Evolutionary conservation across 1,140 invertebrate species (phyloP), one percentile per base, ranked within the genome.

Genomic region (Drosophila equinoxialis): DNA sequence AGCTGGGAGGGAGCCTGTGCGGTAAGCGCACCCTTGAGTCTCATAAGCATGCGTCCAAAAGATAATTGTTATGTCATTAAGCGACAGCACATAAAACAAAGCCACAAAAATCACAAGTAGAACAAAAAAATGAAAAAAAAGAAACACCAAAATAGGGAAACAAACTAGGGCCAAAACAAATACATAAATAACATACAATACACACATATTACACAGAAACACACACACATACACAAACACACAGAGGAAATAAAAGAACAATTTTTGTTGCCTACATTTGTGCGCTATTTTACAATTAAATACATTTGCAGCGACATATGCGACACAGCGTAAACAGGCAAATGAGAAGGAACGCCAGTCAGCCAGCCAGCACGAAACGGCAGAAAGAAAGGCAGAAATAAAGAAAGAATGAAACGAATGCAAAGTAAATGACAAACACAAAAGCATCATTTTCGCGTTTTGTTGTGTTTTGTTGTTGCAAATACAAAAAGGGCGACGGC

Each of bases 1-100:
- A 30, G 5, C 30, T 76, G 64, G 41, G 59, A 39, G 82, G 71
- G 74, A 72, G 55, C 57, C 70, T 55, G 33, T 77, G 68, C 75
- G 72, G 68, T 78, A 89, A 89, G 77, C 85, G 77, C 80, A 89
- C 84, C 84, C 84, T 74, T 72, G 80, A 81, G 84, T 84, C 65
- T 71, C 80, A 81, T 89, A 81, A 77, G 77, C 74, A 77, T 77
- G 74, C 74, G 74, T 76, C 85, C 80, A 73, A 75, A 51, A 89
- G 84, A 89, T 89, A 89, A 89, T 89, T 89, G 84, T 89, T 89
- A 89, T 77, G 84, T 84, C 84, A 89, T 89, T 89, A 89, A 77
- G 74, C 57, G 74, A 77, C 74, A 60, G 73, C 74, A 74, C 77
- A 82, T 73, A 66, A 41, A 61, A 67, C 37, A 58, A 41, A 10